These are phyloP conservation scores for Herpetotheres cachinnans DNA, from an alignment of 2,113 vertebrate genomes.

Conservation along the genomic window DNA sequence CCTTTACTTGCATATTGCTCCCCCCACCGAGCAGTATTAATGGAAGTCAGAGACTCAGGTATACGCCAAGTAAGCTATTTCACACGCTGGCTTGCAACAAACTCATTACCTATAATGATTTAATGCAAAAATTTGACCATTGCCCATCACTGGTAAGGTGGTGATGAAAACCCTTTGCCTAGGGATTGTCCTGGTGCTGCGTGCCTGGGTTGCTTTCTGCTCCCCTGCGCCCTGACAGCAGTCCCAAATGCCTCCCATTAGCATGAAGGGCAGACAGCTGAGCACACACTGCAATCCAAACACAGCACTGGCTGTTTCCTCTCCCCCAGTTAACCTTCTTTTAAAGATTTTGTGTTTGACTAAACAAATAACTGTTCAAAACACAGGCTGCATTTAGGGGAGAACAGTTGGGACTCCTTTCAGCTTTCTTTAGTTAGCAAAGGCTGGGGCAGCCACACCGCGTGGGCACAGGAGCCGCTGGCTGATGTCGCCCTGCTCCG, in stretches of 20 bases:
- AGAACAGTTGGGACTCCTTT: not conserved
- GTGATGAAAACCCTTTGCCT: not conserved
- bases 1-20: not conserved
- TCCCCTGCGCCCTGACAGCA: not conserved
- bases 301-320: not conserved
- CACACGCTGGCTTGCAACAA: not conserved
- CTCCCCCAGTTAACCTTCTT: not conserved
- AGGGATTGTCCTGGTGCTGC: accelerated
- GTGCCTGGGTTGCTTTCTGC: not conserved
- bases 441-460: not conserved
- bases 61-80: not conserved
- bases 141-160: not conserved
- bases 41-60: not conserved
- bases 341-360: not conserved
- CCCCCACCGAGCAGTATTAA: not conserved
- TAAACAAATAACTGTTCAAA: not conserved
- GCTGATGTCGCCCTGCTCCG: not conserved
- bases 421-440: not conserved
- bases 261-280: conserved; percentile 32
- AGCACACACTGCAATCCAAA: conserved; percentile 1
- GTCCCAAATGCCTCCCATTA: not conserved
- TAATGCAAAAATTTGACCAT: not conserved
- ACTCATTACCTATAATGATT: not conserved
- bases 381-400: not conserved
- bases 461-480: not conserved